Evolutionary conservation across 1,140 invertebrate genomes (phyloP), one percentile per base, ranked within the genome.

Genomic region (Megalopta genalis): DNA sequence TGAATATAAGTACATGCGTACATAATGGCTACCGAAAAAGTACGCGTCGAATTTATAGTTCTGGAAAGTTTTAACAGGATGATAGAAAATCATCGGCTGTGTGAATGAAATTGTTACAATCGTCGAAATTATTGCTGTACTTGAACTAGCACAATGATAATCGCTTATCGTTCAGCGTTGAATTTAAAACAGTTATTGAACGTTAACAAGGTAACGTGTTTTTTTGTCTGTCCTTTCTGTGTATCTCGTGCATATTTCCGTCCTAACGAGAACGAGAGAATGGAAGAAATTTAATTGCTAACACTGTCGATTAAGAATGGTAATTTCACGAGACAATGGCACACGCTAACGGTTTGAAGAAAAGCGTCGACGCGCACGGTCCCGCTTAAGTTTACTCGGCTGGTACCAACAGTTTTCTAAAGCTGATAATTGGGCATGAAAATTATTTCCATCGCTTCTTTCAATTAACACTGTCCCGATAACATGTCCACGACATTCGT

Each of bases 401-500:
- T 64, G 54, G 27, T 2, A 62, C 5, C 75, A 18, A 27, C n/a
- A 25, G 0, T 27, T 74, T 60, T 79, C 52, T 3, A 27, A 18
- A 39, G 14, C 27, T 27, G 27, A 46, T 37, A 60, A 67, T 49
- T 74, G 52, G n/a, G 59, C 16, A 73, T 21, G 49, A 74, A 73
- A 79, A 52, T 66, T 74, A 9, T 67, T 66, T 74, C 27, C 27
- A 21, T 52, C 16, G 16, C 54, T 49, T n/a, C 52, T 49, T 59
- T 39, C 16, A 18, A 67, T 39, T 59, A 74, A 66, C n/a, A 60
- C 27, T 25, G 16, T 16, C 18, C 6, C 39, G 3, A 54, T 67
- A 79, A 79, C 49, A 49, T 66, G 10, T 60, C 32, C 32, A 1
- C 12, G 0, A 54, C 52, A 12, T 54, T 52, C n/a, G 14, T 42